phyloP scores from a whole-genome alignment of 2,888 invertebrate genomes.

The Chrysotoxum bicinctum region DNA sequence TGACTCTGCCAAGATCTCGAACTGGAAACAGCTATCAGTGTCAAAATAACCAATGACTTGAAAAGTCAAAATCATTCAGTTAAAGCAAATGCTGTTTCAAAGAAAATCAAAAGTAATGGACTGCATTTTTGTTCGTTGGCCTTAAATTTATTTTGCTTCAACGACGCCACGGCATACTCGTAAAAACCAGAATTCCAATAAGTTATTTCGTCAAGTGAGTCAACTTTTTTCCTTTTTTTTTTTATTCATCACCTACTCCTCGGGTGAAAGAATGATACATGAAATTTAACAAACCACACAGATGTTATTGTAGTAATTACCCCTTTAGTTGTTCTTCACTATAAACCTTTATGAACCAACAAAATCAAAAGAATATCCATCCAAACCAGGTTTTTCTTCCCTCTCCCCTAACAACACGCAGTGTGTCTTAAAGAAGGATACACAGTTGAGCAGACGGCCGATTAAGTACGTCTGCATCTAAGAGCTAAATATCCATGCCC shows the following conservation, averaged over 20 bases:
- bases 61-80: too few relatives aligned
- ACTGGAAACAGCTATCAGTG: too few relatives aligned
- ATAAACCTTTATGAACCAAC: neutral
- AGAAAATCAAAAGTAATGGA: too few relatives aligned
- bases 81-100: too few relatives aligned
- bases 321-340: constrained; percentile 9
- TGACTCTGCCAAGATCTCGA: too few relatives aligned
- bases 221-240: neutral
- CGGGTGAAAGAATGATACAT: constrained; percentile 10
- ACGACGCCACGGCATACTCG: too few relatives aligned
- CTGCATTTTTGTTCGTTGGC: too few relatives aligned
- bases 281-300: constrained; percentile 34
- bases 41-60: too few relatives aligned
- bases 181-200: neutral
- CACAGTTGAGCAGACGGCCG: constrained; percentile 55
- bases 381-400: neutral
- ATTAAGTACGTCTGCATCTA: constrained; percentile 48
- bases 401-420: neutral
- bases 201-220: constrained; percentile 25
- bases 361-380: constrained; percentile 17
- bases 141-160: neutral
- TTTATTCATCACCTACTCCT: neutral
- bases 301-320: constrained; percentile 23
- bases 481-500: constrained; percentile 55
- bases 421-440: constrained; percentile 1